These are phyloP conservation scores for Clarias pachynema DNA, from an alignment of 2,797 vertebrate genomes.

Conservation along the genomic window DNA sequence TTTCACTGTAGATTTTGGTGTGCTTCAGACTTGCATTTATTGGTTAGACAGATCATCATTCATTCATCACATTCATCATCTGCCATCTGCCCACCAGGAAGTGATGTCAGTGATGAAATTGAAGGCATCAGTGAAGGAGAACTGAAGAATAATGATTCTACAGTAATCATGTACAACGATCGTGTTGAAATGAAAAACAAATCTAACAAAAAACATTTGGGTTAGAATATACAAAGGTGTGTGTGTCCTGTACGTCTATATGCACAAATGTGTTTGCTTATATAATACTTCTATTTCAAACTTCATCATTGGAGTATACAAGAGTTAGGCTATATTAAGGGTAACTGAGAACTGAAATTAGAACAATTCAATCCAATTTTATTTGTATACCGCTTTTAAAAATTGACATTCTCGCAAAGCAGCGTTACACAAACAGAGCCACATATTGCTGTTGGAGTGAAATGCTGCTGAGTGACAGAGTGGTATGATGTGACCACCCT, in stretches of 20 bases:
- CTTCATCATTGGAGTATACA: neutral
- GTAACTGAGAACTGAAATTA: neutral
- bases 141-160: too few species aligned
- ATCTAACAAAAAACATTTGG: neutral
- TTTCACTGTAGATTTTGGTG: neutral
- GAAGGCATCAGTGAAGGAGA: too few species aligned
- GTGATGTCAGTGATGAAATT: neutral
- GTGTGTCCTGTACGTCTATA: neutral
- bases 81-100: neutral
- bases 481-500: neutral
- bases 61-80: neutral
- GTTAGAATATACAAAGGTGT: neutral
- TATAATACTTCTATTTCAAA: neutral
- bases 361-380: too few species aligned
- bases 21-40: neutral
- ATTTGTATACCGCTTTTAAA: too few species aligned
- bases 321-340: neutral
- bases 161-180: neutral
- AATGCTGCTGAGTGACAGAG: neutral
- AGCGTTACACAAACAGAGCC: too few species aligned
- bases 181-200: neutral
- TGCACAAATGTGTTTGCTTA: neutral
- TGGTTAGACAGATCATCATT: neutral
- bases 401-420: too few species aligned
- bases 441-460: neutral